Evolutionary conservation across 2,797 vertebrate species (phyloP).

Genomic region (Bradypodion pumilum): DNA sequence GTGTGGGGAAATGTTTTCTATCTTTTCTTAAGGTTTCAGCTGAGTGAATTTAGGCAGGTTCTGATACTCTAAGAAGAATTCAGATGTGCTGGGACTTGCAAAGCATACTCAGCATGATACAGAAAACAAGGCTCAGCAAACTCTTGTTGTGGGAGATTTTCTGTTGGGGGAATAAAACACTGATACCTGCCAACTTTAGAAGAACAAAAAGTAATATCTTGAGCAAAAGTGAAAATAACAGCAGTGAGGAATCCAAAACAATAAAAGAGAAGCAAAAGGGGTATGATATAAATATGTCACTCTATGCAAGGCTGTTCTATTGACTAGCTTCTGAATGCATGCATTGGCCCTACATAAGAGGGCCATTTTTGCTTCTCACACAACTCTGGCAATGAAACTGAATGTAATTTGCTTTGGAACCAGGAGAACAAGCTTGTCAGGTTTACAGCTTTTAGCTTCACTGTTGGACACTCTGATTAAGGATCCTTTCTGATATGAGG

Average conservation of each 20-base stretch:
- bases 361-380: slow-evolving; percentile 10
- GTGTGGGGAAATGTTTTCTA: slow-evolving; percentile 8
- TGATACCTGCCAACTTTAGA: slow-evolving; percentile 49
- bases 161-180: slow-evolving; percentile 35
- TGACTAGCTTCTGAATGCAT: background rate
- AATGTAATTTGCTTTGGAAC: slow-evolving; percentile 7
- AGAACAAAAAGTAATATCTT: slow-evolving; percentile 24
- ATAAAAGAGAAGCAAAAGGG: background rate
- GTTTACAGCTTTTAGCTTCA: slow-evolving; percentile 18
- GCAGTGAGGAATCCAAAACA: background rate
- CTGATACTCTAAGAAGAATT: slow-evolving; percentile 35
- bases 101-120: slow-evolving; percentile 45
- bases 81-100: slow-evolving; percentile 42
- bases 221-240: slow-evolving; percentile 32
- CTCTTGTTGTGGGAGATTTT: slow-evolving; percentile 32
- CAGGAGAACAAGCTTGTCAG: slow-evolving; percentile 13
- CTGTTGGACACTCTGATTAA: background rate
- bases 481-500: slow-evolving; percentile 14
- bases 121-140: slow-evolving; percentile 51
- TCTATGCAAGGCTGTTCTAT: background rate
- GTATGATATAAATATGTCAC: background rate
- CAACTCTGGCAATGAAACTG: slow-evolving; percentile 20
- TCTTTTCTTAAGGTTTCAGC: slow-evolving; percentile 26
- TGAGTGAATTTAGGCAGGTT: slow-evolving; percentile 6
- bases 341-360: background rate